phyloP scores from a whole-genome alignment of 2,888 invertebrate species.

The Agrochola circellaris region DNA sequence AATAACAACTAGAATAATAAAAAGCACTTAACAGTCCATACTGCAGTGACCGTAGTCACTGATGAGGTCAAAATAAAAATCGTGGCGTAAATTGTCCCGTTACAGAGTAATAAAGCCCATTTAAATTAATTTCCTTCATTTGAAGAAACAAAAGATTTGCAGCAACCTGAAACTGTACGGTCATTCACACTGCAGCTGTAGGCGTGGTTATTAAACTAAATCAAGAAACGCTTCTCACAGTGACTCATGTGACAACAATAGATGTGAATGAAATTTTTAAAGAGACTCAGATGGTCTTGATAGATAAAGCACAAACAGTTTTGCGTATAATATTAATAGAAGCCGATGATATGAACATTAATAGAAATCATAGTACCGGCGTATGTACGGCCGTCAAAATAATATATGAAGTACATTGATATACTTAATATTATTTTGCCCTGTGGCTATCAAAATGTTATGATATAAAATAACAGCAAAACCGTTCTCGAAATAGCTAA shows the following conservation, averaged over 20 bases:
- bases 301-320: conserved; percentile 49
- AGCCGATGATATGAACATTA: conserved; percentile 39
- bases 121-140: conserved; percentile 60
- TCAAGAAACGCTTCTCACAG: conserved; percentile 66
- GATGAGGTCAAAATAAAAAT: conserved; percentile 16
- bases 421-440: conserved; percentile 43
- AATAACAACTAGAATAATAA: conserved; percentile 18
- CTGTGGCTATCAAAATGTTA: conserved; percentile 60
- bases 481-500: conserved; percentile 71
- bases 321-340: conserved; percentile 20
- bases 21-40: neutral
- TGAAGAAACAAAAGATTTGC: conserved; percentile 61
- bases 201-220: conserved; percentile 70
- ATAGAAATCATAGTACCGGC: conserved; percentile 36
- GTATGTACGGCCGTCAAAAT: conserved; percentile 38
- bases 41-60: neutral
- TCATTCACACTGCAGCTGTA: conserved; percentile 70
- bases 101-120: conserved; percentile 50
- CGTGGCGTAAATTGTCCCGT: conserved; percentile 36
- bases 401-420: conserved; percentile 37
- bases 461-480: conserved; percentile 72
- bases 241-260: conserved; percentile 66
- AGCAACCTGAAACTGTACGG: conserved; percentile 63
- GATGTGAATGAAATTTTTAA: conserved; percentile 51
- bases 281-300: conserved; percentile 43